Conservation (phyloP, 2,888 invertebrate species). For the Seladonia tumulorum region DNA sequence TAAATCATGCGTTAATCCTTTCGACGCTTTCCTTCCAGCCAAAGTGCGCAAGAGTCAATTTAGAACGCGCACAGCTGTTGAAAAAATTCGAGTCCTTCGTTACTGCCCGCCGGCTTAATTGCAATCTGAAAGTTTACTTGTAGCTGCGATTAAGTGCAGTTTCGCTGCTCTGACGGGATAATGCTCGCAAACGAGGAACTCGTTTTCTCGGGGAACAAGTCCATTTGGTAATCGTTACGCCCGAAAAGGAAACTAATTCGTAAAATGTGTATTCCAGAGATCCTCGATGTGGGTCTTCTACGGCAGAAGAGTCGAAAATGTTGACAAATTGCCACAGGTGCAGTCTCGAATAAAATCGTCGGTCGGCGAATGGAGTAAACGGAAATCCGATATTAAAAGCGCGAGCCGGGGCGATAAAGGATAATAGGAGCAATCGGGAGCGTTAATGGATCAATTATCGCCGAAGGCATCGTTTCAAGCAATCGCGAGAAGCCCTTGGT, state of each 20-base stretch:
- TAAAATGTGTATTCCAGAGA: not conserved
- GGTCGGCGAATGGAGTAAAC: not conserved
- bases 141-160: not conserved
- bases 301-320: not conserved
- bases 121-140: not conserved
- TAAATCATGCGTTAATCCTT: not conserved
- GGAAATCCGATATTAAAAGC: not conserved
- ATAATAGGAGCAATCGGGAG: not conserved
- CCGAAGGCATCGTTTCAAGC: not conserved
- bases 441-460: not conserved
- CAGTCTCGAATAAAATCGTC: not conserved
- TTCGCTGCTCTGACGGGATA: not conserved
- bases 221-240: not conserved
- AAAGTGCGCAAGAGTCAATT: not conserved
- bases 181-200: not conserved
- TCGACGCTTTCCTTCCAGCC: not conserved
- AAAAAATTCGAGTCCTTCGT: not conserved
- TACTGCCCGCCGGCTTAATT: not conserved
- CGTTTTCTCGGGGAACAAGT: not conserved
- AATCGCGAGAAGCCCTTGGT: too few relatives aligned
- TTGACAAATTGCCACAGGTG: not conserved
- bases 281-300: not conserved
- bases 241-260: not conserved
- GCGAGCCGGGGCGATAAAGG: not conserved
- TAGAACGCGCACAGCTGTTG: not conserved